These are phyloP conservation scores for Aleiodes leptofemur DNA, from an alignment of 2,888 invertebrate species.

Conservation along the genomic window DNA sequence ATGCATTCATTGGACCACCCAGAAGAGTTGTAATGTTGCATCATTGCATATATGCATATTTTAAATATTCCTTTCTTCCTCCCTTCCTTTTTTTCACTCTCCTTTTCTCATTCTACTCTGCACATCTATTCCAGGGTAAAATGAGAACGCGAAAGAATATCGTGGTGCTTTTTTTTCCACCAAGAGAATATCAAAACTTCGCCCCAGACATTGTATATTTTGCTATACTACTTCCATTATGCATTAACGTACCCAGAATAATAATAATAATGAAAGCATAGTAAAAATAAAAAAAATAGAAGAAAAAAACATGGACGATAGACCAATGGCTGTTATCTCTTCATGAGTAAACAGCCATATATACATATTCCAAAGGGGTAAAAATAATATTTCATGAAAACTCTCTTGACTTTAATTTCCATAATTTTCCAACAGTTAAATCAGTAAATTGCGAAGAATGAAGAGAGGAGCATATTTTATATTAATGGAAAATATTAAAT, in stretches of 20 bases:
- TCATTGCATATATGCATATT: conserved; percentile 57
- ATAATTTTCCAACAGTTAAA: conserved; percentile 23
- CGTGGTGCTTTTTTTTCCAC: conserved; percentile 44
- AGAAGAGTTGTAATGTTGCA: conserved; percentile 57
- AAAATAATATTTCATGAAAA: conserved; percentile 26
- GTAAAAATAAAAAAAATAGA: neutral
- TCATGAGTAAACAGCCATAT: conserved; percentile 27
- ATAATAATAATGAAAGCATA: neutral
- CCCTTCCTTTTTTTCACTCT: neutral
- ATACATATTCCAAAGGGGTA: conserved; percentile 2
- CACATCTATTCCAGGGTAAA: conserved; percentile 7
- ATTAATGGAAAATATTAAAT: neutral
- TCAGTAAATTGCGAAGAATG: conserved; percentile 9
- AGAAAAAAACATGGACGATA: conserved; percentile 9
- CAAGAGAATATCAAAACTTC: conserved; percentile 50
- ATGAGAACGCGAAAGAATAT: conserved; percentile 4
- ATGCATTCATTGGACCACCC: conserved; percentile 57
- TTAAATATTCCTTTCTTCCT: conserved; percentile 45
- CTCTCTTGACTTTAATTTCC: conserved; percentile 40
- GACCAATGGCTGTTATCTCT: conserved; percentile 34
- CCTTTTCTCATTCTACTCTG: neutral
- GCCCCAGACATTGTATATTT: conserved; percentile 49
- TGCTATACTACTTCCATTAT: conserved; percentile 56
- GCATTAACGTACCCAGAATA: conserved; percentile 49
- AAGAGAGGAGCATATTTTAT: neutral